These are phyloP conservation scores for Euthynnus affinis DNA, from an alignment of 2,797 vertebrate species.

Conservation along the genomic window DNA sequence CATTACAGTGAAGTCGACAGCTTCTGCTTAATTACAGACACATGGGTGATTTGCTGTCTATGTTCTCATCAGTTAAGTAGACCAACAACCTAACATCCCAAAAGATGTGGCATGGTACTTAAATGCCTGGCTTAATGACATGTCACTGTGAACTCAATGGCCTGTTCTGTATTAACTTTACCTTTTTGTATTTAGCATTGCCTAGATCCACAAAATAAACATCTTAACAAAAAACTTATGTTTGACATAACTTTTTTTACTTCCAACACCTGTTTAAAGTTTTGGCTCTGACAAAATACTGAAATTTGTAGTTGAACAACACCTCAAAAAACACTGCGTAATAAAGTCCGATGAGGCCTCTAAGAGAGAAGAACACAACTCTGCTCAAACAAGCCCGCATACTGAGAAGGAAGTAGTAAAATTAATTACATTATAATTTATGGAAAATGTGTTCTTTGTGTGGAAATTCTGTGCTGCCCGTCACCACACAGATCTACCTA, in stretches of 20 bases:
- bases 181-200: background rate
- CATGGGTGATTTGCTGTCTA: background rate
- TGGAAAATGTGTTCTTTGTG: conserved; percentile 61
- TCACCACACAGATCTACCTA: conserved; percentile 38
- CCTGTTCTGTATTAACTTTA: background rate
- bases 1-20: background rate
- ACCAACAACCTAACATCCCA: background rate
- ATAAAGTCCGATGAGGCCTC: conserved; percentile 17
- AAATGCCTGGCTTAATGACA: background rate
- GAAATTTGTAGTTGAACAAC: conserved; percentile 17
- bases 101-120: background rate
- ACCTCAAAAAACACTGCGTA: background rate
- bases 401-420: conserved; percentile 75
- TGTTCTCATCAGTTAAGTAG: background rate
- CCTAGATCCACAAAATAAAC: conserved; percentile 12
- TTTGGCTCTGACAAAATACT: conserved; percentile 38
- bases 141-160: background rate
- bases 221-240: conserved; percentile 30
- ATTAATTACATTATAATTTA: conserved; percentile 70
- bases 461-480: conserved; percentile 53
- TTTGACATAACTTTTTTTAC: conserved; percentile 20
- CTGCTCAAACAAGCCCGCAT: conserved; percentile 52
- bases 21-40: background rate
- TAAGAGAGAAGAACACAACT: conserved; percentile 27
- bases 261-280: conserved; percentile 66